Evolutionary conservation across 2,888 invertebrate genomes (phyloP), one percentile per base, ranked within the genome.

Genomic region (Scotopteryx bipunctaria): DNA sequence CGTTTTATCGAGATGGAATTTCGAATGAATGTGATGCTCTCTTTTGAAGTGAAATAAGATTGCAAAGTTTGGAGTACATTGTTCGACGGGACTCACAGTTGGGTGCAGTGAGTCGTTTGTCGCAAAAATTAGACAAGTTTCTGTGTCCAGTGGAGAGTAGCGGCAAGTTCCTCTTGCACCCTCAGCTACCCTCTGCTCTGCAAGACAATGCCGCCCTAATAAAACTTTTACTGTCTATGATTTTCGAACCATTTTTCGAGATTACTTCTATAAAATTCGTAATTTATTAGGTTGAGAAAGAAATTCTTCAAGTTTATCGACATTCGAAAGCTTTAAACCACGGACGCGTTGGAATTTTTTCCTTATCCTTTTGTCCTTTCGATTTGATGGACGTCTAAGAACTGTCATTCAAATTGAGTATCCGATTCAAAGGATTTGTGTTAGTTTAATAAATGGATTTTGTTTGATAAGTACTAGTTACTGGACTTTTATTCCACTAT

Each of bases 211-310:
- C 78, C 76, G 71, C 79, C 76, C 79, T 79, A 86, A 86, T 86
- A 85, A 85, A 87, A 85, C 78, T 87, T 87, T 86, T 85, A 85
- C 80, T 78, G 79, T 73, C 83, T 83, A 84, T 86, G 82, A 86
- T 85, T 86, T 84, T 78, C 73, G 76, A 80, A 83, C 81, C 79
- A 83, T 84, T 85, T 81, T 81, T 72, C 73, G 72, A 80, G 81
- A 84, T 82, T 80, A 79, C 76, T 85, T 83, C 79, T 79, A 85
- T 85, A 81, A 86, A 86, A 83, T 78, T 80, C 67, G 69, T 80
- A 80, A 83, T 84, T 85, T 81, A 54, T 51, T 50, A 54, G 38
- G 47, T 48, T 44, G 33, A 15, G 44, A 48, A 53, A 41, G 42
- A 52, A 59, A 61, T 54, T 57, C 59, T 38, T 54, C 29, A 29